These are phyloP conservation scores for Drymodes brunneopygia DNA, from an alignment of 2,113 vertebrate genomes.

Conservation along the genomic window DNA sequence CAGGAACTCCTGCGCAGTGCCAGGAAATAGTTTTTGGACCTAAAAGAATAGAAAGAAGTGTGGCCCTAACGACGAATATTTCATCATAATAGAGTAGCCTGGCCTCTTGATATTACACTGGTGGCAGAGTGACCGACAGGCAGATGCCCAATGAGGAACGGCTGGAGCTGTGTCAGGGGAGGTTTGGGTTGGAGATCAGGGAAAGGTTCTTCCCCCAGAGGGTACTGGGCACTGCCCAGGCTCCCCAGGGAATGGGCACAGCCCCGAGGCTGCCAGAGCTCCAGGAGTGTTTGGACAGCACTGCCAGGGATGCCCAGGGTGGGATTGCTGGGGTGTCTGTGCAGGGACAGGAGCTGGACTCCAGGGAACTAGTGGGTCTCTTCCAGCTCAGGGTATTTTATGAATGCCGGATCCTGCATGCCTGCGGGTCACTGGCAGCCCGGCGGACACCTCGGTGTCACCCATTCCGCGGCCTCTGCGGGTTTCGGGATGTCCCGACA, in stretches of 20 bases:
- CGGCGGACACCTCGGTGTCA: not conserved
- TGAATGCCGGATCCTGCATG: not conserved
- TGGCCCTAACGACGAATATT: fast-evolving
- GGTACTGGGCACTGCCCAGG: not conserved
- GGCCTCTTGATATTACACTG: not conserved
- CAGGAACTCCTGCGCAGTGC: not conserved
- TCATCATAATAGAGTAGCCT: not conserved
- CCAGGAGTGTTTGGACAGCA: fast-evolving
- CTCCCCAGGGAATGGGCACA: not conserved
- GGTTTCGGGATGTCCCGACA: not conserved
- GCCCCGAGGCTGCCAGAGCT: not conserved
- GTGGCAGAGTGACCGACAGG: not conserved
- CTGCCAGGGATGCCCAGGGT: fast-evolving
- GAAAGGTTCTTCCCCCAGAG: not conserved
- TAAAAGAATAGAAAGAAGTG: not conserved
- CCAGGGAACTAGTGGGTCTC: not conserved
- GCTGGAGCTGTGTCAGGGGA: not conserved
- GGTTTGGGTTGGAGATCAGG: fast-evolving
- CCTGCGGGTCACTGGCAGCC: not conserved
- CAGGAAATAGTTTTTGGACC: not conserved
- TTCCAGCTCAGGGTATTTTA: no score
- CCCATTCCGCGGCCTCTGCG: not conserved
- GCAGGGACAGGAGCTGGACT: not conserved
- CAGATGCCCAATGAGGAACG: not conserved
- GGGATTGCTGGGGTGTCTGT: not conserved